Base-by-base conservation (phyloP, 2,888 invertebrate species). In the Cerceris rybyensis region DNA sequence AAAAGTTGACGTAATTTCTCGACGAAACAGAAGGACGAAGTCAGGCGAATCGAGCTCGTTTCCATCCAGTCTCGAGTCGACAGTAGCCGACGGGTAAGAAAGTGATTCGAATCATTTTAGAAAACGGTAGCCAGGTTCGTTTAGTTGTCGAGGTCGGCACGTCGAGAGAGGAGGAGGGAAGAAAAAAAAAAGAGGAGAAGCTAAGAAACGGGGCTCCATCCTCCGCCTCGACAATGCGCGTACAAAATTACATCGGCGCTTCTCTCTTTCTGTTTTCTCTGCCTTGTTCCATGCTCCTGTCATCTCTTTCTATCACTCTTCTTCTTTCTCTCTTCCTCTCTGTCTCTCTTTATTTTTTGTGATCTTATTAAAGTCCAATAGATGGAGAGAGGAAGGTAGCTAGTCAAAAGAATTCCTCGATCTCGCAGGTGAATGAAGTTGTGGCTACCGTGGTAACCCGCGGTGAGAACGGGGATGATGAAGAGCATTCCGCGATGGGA, bases 331-430 rank as follows among this genome's bases (percentile, higher is more conserved):
- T 42, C 16, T 64, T 60, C 14, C 42, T 46, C 55, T 65, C 50
- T 28, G 43, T 13, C 17, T 60, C 5, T 14, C 42, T 46, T 52
- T 43, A 52, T 63, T 64, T 41, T 55, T 61, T 67, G 60, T 70
- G n/a, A 70, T 82, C 84, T 82, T 78, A 83, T 86, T 84, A 81
- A 70, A 74, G 49, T 39, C 71, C 70, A 70, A 81, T 72, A 77
- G 78, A 83, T 84, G 76, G 71, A 49, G 9, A 11, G 70, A 58
- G 59, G 74, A 49, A 59, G 54, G 57, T 17, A 59, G 64, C 11
- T 67, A 69, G 82, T 63, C 72, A 85, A 83, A 85, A 81, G 86
- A 86, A 86, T 86, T 85, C 83, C 83, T 86, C 81, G 85, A 86
- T 86, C 86, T 83, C 73, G 78, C 70, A 75, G 61, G 68, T 84